These are phyloP conservation scores for Porphyrio hochstetteri DNA, from an alignment of 2,113 vertebrate species.

Conservation along the genomic window DNA sequence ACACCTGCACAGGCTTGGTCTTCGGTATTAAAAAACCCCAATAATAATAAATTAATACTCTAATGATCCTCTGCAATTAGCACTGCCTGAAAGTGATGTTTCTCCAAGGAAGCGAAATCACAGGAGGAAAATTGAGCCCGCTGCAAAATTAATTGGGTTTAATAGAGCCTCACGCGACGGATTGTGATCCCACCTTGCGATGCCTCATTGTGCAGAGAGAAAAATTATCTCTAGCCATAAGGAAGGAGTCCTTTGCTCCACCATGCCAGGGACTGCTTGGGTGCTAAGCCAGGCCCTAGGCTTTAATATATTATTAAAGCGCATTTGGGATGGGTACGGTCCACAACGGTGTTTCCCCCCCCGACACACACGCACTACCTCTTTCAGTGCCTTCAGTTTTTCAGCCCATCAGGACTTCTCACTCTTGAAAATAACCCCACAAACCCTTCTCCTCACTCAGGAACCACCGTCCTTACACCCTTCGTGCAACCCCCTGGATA, in stretches of 20 bases:
- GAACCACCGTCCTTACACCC: rapidly evolving
- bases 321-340: background rate
- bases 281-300: background rate
- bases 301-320: background rate
- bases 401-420: background rate
- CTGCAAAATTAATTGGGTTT: background rate
- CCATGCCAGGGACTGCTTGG: background rate
- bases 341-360: background rate
- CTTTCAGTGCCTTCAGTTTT: background rate
- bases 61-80: background rate
- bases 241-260: background rate
- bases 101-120: background rate
- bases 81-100: rapidly evolving
- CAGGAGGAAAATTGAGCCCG: background rate
- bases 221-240: background rate
- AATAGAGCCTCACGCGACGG: rapidly evolving
- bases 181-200: background rate
- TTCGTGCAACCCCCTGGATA: background rate
- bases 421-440: background rate
- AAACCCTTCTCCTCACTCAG: background rate
- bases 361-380: background rate
- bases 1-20: background rate
- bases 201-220: background rate
- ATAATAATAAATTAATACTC: background rate
- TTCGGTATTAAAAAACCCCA: background rate